Base-by-base conservation (phyloP, 2,113 vertebrate genomes). In the Pipra filicauda region DNA sequence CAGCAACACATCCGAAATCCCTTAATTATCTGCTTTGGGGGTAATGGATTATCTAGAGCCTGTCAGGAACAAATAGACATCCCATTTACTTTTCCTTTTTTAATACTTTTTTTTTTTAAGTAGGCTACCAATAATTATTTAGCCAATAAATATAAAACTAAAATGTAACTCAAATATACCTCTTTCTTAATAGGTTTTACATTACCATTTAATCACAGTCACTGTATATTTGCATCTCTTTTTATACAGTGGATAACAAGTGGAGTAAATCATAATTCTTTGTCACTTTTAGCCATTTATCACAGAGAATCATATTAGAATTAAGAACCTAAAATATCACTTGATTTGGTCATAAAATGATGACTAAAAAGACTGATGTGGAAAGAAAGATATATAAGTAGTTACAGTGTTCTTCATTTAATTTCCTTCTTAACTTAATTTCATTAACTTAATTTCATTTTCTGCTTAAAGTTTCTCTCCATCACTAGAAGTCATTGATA, bases 1-100 rank as follows among this genome's bases (percentile, higher is more conserved):
- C 89, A 95, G 87, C 73, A 85, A 80, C 89, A 69, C 84, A 93
- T 95, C 66, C 88, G 81, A 97, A 97, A 93, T 97, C 84, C 86
- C 90, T 97, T 96, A 95, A 97, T 96, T 97, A 94, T 96, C 70
- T 92, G 66, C 73, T 96, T 91, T 85, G 27, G 66, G 95, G 85
- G 19, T 84, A 96, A 92, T 69, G 41, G 96, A 97, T 97, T 97
- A 95, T 81, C 72, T 71, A 66, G 16, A 92, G 31, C 41, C 57
- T 91, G 48, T 69, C 91, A 95, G 89, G 46, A 96, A 57, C 24
- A 71, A 85, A 85, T 19, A 88, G 51, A 86, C n/a, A 64, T 43
- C 3, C 31, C 71, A 18, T 90, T 93, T 73, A 33, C 4, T 58
- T 91, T 61, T 30, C 11, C 2, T 48, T 27, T 58, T 58, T 54